Conservation (phyloP, 2,113 vertebrate genomes). For the Onychostruthus taczanowskii region DNA sequence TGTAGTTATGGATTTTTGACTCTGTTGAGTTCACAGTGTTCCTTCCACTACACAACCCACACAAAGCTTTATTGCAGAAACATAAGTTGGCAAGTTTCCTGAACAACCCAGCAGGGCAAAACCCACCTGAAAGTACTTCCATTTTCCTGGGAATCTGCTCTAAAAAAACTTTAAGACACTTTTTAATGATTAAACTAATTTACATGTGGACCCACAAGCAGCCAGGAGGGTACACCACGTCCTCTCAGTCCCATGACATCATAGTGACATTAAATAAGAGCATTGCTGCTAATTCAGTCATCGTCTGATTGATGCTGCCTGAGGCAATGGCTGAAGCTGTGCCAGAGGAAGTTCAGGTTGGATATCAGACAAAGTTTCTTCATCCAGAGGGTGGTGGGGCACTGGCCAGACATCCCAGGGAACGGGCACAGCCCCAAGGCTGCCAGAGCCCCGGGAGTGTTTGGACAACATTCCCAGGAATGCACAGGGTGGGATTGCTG, state of each 20-base stretch:
- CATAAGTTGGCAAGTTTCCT: not conserved
- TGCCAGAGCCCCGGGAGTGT: not conserved
- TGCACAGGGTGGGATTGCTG: not conserved
- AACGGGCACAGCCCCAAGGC: accelerated
- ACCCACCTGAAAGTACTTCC: accelerated
- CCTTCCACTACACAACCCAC: not conserved
- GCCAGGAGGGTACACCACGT: not conserved
- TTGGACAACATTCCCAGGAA: accelerated
- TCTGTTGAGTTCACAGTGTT: not conserved
- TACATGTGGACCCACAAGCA: not conserved
- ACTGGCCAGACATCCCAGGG: not conserved
- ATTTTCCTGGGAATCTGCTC: not conserved
- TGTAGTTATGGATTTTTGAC: not conserved
- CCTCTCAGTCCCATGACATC: not conserved
- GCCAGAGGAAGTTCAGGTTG: not conserved
- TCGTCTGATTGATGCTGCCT: not conserved
- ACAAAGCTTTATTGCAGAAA: not conserved
- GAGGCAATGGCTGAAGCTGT: not conserved
- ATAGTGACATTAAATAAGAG: not conserved
- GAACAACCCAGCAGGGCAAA: not conserved
- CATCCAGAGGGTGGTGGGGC: not conserved
- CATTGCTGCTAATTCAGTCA: not conserved
- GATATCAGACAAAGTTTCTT: not conserved
- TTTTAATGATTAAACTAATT: not conserved
- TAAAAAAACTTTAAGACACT: not conserved